Evolutionary conservation across 2,888 invertebrate species (phyloP).

Genomic region (Conops quadrifasciatus): DNA sequence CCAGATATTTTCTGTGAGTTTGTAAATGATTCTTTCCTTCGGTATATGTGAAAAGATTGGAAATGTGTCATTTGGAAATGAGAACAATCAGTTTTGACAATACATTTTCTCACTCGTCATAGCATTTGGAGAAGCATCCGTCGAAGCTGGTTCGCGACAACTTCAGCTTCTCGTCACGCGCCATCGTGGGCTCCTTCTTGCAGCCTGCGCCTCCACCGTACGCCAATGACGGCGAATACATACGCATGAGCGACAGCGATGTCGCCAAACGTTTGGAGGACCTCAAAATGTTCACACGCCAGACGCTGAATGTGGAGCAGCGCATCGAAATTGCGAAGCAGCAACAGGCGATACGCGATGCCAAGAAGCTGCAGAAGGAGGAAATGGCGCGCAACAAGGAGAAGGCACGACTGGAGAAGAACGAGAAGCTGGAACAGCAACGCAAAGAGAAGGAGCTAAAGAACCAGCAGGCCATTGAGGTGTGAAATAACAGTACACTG

Average conservation of each 20-base stretch:
- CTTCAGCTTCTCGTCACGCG: conserved; percentile 91
- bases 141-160: conserved; percentile 81
- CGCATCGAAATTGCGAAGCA: conserved; percentile 78
- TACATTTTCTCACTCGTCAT: conserved; percentile 50
- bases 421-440: conserved; percentile 83
- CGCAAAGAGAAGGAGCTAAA: conserved; percentile 82
- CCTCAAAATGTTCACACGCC: conserved; percentile 71
- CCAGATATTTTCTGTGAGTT: conserved; percentile 72
- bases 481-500: conserved; percentile 63
- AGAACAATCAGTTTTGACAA: not conserved
- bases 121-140: conserved; percentile 80
- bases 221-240: conserved; percentile 74
- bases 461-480: conserved; percentile 89
- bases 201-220: conserved; percentile 76
- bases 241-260: conserved; percentile 82
- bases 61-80: not conserved
- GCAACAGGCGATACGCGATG: conserved; percentile 79
- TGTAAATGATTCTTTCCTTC: conserved; percentile 52
- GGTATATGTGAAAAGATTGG: conserved; percentile 4
- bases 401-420: conserved; percentile 72
- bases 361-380: conserved; percentile 77
- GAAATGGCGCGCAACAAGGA: conserved; percentile 69
- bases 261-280: conserved; percentile 79
- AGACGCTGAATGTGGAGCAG: conserved; percentile 77
- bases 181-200: conserved; percentile 89